Evolutionary conservation across 2,797 vertebrate species (phyloP), one percentile per base, ranked within the genome.

Genomic region (Sardinella longiceps): DNA sequence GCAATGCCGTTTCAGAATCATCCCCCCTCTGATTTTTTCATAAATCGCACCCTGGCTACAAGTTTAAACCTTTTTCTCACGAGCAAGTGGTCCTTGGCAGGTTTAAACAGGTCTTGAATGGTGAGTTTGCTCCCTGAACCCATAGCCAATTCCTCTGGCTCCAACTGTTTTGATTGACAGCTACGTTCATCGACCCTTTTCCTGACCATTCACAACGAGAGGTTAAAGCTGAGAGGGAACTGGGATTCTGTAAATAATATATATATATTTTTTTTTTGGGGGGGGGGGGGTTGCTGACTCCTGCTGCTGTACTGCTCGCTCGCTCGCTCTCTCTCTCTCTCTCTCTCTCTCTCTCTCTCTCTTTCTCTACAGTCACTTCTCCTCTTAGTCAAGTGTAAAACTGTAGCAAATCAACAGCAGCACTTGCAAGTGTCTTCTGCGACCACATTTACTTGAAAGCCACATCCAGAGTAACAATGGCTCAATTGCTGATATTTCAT

Each of bases 401-500:
- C 63, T 39, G 30, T 18, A 37, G 15, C 5, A 74, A 37, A 74
- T 39, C 66, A 30, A 74, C 66, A 74, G 12, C 37, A 33, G 28
- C 30, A 15, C 66, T 28, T 0, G 33, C 28, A 70, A 30, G 10
- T 30, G 28, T 70, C 63, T 14, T 33, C 28, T 28, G 30, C 14
- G 25, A 1, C 66, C 66, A 74, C 66, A 74, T 74, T 74, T 74
- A 20, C 4, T 37, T 74, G 37, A 37, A 74, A 74, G 14, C 30
- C 5, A 28, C 3, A 28, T 12, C 33, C 43, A 43, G 7, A 33
- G 30, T 39, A 74, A 18, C 14, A 74, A 70, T 70, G 63, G 63
- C 63, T 33, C 28, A 70, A 74, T 18, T 74, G 66, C 66, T 74
- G 66, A 74, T 74, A 74, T 74, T 74, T 74, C 66, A 37, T 37